phyloP scores from a whole-genome alignment of 2,888 invertebrate genomes.

The Trypoxylon attenuatum region DNA sequence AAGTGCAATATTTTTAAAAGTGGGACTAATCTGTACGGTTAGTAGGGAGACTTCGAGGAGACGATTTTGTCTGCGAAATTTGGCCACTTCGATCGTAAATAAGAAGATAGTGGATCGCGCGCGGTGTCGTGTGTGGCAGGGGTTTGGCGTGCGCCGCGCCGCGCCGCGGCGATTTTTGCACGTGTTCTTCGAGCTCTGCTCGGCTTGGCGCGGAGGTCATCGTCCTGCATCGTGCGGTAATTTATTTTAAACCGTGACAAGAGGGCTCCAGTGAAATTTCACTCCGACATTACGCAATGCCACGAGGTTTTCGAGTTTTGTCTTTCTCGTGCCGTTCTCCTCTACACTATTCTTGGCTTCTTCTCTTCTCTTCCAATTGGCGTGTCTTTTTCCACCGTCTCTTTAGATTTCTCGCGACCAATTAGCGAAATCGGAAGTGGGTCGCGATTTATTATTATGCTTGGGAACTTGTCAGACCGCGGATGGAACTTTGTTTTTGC shows the following conservation, averaged over 20 bases:
- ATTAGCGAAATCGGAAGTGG: constrained; percentile 18
- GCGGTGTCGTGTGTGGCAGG: constrained; percentile 31
- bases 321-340: neutral
- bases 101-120: neutral
- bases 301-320: constrained; percentile 13
- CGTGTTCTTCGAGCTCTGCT: constrained; percentile 39
- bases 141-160: constrained; percentile 13
- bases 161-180: constrained; percentile 47
- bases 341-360: neutral
- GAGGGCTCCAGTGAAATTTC: constrained; percentile 33
- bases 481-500: too few species aligned
- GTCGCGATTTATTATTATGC: constrained; percentile 1
- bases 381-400: neutral
- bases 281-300: constrained; percentile 39
- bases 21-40: too few species aligned
- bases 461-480: too few species aligned
- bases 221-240: constrained; percentile 41
- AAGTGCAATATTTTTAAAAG: too few species aligned
- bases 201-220: constrained; percentile 45
- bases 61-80: too few species aligned
- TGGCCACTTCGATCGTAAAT: too few species aligned
- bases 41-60: too few species aligned
- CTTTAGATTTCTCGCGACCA: constrained; percentile 14
- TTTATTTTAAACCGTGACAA: constrained; percentile 48
- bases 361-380: too few species aligned